Evolutionary conservation across 2,113 vertebrate species (phyloP).

Genomic region (Mus pahari): DNA sequence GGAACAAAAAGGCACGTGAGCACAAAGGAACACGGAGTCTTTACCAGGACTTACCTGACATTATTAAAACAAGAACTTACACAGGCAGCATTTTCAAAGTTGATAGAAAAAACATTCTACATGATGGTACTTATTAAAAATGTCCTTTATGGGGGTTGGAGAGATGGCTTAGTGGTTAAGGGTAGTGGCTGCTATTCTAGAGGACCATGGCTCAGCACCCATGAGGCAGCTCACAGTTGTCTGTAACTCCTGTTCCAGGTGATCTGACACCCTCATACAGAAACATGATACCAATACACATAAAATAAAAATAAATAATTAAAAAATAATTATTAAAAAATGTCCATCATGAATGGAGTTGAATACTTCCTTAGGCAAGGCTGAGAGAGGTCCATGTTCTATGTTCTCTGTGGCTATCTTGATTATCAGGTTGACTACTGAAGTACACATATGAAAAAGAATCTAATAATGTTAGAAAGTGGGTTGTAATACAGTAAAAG

Average conservation of each 20-base stretch:
- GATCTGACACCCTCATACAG: too few species aligned
- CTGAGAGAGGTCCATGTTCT: neutral
- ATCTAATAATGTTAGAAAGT: neutral
- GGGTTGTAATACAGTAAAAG: constrained; percentile 6
- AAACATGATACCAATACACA: too few species aligned
- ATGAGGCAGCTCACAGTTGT: too few species aligned
- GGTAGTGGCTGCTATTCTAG: too few species aligned
- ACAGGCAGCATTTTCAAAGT: neutral
- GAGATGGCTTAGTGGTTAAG: too few species aligned
- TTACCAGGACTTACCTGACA: neutral
- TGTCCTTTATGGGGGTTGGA: neutral
- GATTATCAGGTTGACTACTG: neutral
- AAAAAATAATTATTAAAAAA: neutral
- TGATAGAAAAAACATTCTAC: neutral
- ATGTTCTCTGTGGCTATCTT: neutral
- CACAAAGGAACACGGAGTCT: neutral
- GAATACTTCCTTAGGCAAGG: constrained; percentile 19
- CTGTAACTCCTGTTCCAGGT: too few species aligned
- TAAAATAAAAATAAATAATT: too few species aligned
- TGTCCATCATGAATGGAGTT: neutral
- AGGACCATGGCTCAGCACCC: too few species aligned
- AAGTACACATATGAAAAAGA: neutral
- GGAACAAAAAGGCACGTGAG: neutral
- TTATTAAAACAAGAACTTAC: neutral
- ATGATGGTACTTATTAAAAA: neutral